Evolutionary conservation across 2,888 invertebrate species (phyloP).

Genomic region (Drosophila putrida): DNA sequence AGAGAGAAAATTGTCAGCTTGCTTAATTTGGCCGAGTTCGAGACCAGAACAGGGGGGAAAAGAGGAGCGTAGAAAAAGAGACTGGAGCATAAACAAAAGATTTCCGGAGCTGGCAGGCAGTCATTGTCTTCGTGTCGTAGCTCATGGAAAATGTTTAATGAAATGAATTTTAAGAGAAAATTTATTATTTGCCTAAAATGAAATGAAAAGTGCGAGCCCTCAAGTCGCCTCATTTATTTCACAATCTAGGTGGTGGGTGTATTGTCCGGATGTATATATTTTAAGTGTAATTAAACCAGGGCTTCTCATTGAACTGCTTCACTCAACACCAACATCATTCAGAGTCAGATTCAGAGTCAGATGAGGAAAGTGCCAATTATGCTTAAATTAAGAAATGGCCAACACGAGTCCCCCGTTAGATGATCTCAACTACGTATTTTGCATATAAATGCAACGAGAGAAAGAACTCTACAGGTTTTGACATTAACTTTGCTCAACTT

Average conservation of each 20-base stretch:
- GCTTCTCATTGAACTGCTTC: constrained; percentile 37
- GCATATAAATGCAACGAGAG: constrained; percentile 31
- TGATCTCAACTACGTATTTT: constrained; percentile 27
- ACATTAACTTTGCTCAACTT: constrained; percentile 4
- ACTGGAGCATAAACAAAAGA: constrained; percentile 72
- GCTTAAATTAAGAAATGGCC: constrained; percentile 30
- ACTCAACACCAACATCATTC: background rate
- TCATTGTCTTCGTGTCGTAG: constrained; percentile 54
- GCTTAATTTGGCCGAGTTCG: constrained; percentile 73
- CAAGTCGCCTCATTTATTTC: constrained; percentile 52
- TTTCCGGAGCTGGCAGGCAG: constrained; percentile 62
- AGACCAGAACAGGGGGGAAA: background rate
- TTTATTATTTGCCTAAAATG: constrained; percentile 75
- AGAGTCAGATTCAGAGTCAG: background rate
- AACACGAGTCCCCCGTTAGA: constrained; percentile 28
- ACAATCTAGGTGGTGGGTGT: constrained; percentile 29
- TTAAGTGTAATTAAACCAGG: constrained; percentile 69
- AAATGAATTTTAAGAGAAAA: constrained; percentile 77
- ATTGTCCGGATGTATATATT: constrained; percentile 62
- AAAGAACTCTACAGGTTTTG: constrained; percentile 3
- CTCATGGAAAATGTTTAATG: constrained; percentile 76
- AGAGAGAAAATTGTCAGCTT: constrained; percentile 82
- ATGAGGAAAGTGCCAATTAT: constrained; percentile 47
- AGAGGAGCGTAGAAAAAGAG: constrained; percentile 11
- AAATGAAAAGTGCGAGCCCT: constrained; percentile 74